Conservation (phyloP, 2,888 invertebrate genomes). For the Osmoderma eremita region DNA sequence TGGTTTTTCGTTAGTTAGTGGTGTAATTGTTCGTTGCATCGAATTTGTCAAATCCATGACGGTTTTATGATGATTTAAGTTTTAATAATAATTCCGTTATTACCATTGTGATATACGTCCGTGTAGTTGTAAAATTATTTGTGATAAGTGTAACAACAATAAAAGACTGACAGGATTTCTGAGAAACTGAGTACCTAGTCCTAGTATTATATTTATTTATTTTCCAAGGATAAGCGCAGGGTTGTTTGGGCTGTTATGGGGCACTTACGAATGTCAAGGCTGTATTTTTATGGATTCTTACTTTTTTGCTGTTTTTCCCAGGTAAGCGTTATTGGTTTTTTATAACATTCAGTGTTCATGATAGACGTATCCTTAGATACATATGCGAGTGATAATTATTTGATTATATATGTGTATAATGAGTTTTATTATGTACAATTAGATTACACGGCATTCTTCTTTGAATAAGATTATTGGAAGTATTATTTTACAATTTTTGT, state of each 20-base stretch:
- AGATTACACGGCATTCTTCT: too few relatives aligned
- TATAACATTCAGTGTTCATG: background rate
- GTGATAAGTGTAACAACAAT: slow-evolving; percentile 39
- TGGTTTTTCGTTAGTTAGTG: slow-evolving; percentile 25
- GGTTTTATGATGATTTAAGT: slow-evolving; percentile 33
- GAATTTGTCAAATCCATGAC: slow-evolving; percentile 36
- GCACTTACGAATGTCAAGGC: slow-evolving; percentile 40
- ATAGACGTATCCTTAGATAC: background rate
- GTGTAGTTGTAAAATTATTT: slow-evolving; percentile 38
- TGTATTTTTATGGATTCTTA: slow-evolving; percentile 41
- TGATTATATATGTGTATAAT: too few relatives aligned
- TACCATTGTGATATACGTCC: slow-evolving; percentile 28
- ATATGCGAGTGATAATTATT: background rate
- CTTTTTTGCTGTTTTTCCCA: slow-evolving; percentile 21
- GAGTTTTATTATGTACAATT: too few relatives aligned
- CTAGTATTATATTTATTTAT: slow-evolving; percentile 27
- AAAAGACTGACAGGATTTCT: slow-evolving; percentile 35
- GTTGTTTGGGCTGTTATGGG: slow-evolving; percentile 19
- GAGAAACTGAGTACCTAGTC: slow-evolving; percentile 14
- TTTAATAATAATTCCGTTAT: slow-evolving; percentile 23
- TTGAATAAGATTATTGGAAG: too few relatives aligned
- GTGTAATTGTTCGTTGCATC: slow-evolving; percentile 13
- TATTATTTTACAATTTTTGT: too few relatives aligned
- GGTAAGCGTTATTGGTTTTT: slow-evolving; percentile 9
- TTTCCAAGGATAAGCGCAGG: slow-evolving; percentile 14